These are phyloP conservation scores for Sipha flava DNA, from an alignment of 1,140 invertebrate species.

Conservation along the genomic window DNA sequence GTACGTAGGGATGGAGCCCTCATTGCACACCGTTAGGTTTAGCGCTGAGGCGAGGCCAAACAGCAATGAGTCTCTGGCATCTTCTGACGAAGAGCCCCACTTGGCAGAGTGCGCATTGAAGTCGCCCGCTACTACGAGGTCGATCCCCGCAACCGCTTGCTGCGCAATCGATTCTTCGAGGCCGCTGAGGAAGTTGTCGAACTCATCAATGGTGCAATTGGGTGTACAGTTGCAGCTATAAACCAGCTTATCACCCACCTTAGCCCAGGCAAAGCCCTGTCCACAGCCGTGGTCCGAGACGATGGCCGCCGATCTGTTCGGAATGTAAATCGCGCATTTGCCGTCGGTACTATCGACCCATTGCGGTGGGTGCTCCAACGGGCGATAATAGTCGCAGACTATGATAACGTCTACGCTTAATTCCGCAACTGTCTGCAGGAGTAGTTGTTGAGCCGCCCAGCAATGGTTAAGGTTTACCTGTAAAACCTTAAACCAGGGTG, in stretches of 20 bases:
- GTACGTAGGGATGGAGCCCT: rapidly evolving
- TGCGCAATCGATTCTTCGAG: background rate
- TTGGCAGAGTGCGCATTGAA: background rate
- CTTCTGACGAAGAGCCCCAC: background rate
- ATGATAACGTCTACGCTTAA: background rate
- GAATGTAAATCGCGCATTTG: too few relatives aligned
- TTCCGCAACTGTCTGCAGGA: background rate
- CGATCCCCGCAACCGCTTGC: background rate
- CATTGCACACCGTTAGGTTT: background rate
- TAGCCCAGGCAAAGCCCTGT: background rate
- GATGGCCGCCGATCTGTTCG: background rate
- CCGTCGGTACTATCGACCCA: background rate
- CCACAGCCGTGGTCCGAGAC: background rate
- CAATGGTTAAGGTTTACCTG: too few relatives aligned
- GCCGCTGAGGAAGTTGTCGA: background rate
- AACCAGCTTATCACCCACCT: background rate
- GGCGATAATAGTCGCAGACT: background rate
- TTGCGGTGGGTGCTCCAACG: background rate
- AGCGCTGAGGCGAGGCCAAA: background rate
- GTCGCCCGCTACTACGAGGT: background rate
- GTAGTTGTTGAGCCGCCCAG: background rate
- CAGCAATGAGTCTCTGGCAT: background rate
- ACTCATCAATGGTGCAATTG: background rate
- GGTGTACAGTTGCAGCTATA: background rate
- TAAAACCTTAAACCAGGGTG: background rate